Evolutionary conservation across 2,113 vertebrate genomes (phyloP).

Genomic region (Varanus salvator): DNA sequence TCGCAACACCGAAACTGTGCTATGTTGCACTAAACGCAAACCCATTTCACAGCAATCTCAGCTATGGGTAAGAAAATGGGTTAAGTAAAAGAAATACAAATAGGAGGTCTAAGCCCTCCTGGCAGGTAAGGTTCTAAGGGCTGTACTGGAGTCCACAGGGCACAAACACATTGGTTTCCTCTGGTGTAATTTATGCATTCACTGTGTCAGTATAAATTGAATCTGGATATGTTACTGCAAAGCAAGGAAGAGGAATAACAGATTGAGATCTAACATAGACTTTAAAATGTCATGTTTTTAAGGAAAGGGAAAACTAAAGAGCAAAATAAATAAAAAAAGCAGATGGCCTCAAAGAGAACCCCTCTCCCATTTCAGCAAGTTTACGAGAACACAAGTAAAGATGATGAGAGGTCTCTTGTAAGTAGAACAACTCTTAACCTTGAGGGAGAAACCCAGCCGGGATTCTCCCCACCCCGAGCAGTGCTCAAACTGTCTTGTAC

Average conservation of each 20-base stretch:
- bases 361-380: slow-evolving; percentile 30
- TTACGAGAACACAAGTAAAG: background rate
- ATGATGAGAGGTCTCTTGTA: slow-evolving; percentile 26
- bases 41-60: too few relatives aligned
- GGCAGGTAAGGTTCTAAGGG: too few relatives aligned
- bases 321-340: background rate
- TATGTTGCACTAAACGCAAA: too few relatives aligned
- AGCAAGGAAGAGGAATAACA: too few relatives aligned
- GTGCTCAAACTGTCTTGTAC: slow-evolving; percentile 68
- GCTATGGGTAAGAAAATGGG: too few relatives aligned
- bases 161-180: too few relatives aligned
- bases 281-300: background rate
- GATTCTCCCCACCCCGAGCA: slow-evolving; percentile 45
- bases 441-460: slow-evolving; percentile 62
- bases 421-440: slow-evolving; percentile 73
- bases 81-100: too few relatives aligned
- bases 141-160: too few relatives aligned
- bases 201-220: background rate
- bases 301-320: background rate
- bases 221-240: too few relatives aligned
- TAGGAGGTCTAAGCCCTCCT: too few relatives aligned
- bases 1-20: too few relatives aligned
- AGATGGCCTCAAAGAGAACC: background rate
- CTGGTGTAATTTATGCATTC: background rate
- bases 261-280: too few relatives aligned